These are phyloP conservation scores for Pinna nobilis DNA, from an alignment of 1,140 invertebrate genomes.

Conservation along the genomic window DNA sequence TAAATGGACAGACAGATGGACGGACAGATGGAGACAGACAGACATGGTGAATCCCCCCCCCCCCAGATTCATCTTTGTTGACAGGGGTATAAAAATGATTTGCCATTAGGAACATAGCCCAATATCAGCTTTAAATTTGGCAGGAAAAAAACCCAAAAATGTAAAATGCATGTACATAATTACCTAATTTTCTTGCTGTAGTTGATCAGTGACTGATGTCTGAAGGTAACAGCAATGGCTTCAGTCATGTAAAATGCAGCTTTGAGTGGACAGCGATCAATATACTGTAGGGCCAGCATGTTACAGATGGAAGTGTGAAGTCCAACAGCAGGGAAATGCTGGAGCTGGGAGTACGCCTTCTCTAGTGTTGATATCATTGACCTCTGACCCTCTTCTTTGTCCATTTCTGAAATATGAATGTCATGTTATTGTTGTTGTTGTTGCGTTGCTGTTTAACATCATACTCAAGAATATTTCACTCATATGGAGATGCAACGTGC, in stretches of 20 bases:
- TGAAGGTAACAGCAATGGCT: conserved; percentile 58
- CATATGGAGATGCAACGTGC: background rate
- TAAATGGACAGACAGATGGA: too few relatives aligned
- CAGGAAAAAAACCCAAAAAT: background rate
- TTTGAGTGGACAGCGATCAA: conserved; percentile 40
- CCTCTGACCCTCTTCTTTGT: background rate
- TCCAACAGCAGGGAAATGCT: conserved; percentile 49
- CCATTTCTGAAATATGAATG: background rate
- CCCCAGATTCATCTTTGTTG: background rate
- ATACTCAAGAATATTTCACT: too few relatives aligned
- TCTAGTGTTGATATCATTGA: conserved; percentile 37
- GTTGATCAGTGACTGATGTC: conserved; percentile 56
- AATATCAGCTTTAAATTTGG: background rate
- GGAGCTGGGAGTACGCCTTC: conserved; percentile 41
- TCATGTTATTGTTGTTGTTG: background rate
- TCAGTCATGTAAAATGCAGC: conserved; percentile 60
- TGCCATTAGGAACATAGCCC: background rate
- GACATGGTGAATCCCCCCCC: background rate
- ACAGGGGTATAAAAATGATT: too few relatives aligned
- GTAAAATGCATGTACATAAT: background rate
- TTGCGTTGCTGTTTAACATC: background rate
- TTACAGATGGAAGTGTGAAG: conserved; percentile 56
- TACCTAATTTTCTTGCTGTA: conserved; percentile 58
- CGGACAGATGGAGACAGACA: too few relatives aligned
- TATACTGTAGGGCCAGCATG: conserved; percentile 48